Conservation (phyloP, 2,797 vertebrate species). For the Emys orbicularis region DNA sequence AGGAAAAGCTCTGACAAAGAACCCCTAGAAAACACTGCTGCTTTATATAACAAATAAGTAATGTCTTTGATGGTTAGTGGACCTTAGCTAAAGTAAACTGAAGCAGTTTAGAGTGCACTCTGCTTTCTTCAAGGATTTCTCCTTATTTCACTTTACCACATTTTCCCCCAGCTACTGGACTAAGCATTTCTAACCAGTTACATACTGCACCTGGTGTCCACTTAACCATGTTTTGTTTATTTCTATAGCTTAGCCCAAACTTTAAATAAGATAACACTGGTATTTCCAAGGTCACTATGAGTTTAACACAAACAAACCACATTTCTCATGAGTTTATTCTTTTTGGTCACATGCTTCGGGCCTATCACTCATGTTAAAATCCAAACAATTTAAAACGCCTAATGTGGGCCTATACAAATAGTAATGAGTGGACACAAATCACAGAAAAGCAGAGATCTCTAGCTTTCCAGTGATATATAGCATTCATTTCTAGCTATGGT, state of each 20-base stretch:
- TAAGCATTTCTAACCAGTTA: not conserved
- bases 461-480: not conserved
- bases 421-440: fast-evolving
- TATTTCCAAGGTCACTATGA: not conserved
- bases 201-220: not conserved
- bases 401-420: too few relatives aligned
- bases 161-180: not conserved
- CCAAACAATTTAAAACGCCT: too few relatives aligned
- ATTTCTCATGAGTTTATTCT: too few relatives aligned
- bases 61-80: not conserved
- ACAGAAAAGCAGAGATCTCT: not conserved
- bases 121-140: not conserved
- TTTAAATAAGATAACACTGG: not conserved
- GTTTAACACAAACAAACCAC: too few relatives aligned
- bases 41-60: not conserved
- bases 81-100: not conserved
- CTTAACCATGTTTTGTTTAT: not conserved
- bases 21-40: not conserved
- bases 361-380: too few relatives aligned
- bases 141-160: not conserved
- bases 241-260: not conserved
- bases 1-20: not conserved
- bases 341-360: too few relatives aligned
- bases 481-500: not conserved
- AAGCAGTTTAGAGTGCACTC: not conserved